Base-by-base conservation (phyloP, 2,888 invertebrate species). In the Noctua fimbriata region DNA sequence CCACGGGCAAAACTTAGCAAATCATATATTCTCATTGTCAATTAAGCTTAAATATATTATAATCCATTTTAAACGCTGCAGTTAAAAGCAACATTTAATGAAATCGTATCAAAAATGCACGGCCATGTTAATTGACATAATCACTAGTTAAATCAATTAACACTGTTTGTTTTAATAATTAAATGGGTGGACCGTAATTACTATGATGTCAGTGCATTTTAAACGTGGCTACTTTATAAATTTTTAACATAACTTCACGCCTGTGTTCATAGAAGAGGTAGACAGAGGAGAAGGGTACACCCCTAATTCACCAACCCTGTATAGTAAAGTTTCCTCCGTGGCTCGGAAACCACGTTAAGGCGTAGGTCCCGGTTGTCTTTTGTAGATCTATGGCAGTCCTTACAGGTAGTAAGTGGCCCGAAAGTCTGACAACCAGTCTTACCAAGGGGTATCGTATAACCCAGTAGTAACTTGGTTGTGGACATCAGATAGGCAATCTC, bases 141-240 rank as follows among this genome's bases (percentile, higher is more conserved):
- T 79, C 66, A n/a, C 66, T 49, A 16, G 79, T 49, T 73, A 21
- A 73, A 79, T 49, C 73, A 73, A 58, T 66, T 66, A 73, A 73
- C 47, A 16, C 47, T 49, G 66, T 66, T 66, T 73, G 80, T 49
- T 47, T 80, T 66, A 41, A 49, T 73, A 41, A 73, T 49, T 49
- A 58, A 66, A n/a, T 18, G n/a, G 12, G 28, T 21, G 16, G 28
- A 24, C 41, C 16, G 10, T 49, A 28, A 55, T 73, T 55, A 47
- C 47, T 36, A 16, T 60, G 52, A 65, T 65, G 24, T 28, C n/a
- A n/a, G 32, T 14, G 6, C 18, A 16, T 58, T 78, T 47, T 12
- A 44, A 77, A 60, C 7, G n/a, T 41, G 18, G 14, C 9, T 41
- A 7, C 41, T 73, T 32, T 47, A 16, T 73, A 21, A 7, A 49